Conservation (phyloP, 2,113 vertebrate genomes). For the Perccottus glenii region DNA sequence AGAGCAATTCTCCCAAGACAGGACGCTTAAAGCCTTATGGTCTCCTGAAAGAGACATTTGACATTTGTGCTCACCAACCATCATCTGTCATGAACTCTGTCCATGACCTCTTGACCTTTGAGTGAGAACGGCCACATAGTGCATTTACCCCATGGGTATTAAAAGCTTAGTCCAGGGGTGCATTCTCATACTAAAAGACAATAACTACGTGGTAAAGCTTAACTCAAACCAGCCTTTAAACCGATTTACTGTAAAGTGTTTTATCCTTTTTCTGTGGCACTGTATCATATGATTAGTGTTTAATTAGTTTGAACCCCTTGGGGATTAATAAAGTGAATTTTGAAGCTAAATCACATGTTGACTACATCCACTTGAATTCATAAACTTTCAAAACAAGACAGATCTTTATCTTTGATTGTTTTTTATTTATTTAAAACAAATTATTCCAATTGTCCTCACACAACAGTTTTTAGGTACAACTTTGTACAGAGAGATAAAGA, state of each 20-base stretch:
- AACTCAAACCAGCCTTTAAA: neutral
- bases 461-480: neutral
- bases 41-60: conserved; percentile 16
- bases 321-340: too few species aligned
- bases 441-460: neutral
- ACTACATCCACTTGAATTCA: too few species aligned
- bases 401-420: too few species aligned
- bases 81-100: conserved; percentile 19
- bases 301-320: too few species aligned
- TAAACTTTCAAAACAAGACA: too few species aligned
- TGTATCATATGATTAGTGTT: too few species aligned
- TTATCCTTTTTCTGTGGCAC: too few species aligned
- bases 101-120: conserved; percentile 50
- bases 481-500: neutral
- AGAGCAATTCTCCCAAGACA: conserved; percentile 8
- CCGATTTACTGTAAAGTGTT: too few species aligned
- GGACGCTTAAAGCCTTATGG: neutral
- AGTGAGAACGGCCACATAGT: conserved; percentile 14
- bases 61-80: conserved; percentile 7
- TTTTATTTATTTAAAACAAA: neutral
- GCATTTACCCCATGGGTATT: conserved; percentile 55
- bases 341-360: too few species aligned
- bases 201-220: neutral
- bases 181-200: conserved; percentile 19
- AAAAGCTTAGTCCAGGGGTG: conserved; percentile 46